Percentiles rank a stretch among this genome's conserved stretches.
Conservation (phyloP, 1,140 invertebrate genomes). For the Caerostris darwini region DNA sequence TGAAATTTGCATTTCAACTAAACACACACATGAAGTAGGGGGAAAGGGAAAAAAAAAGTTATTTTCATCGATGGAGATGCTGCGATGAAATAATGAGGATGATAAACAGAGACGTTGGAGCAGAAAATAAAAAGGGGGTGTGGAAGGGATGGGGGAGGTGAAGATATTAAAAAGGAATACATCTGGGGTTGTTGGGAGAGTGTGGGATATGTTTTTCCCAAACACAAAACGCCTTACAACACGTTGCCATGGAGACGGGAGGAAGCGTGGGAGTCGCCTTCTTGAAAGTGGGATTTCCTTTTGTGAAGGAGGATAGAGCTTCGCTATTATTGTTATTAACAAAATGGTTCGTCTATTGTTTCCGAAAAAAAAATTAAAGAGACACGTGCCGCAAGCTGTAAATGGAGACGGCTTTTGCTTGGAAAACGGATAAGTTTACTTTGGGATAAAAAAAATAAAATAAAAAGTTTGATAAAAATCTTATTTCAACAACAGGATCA, state of each 20-base stretch:
- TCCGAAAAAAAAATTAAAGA: neutral
- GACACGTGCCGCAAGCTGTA: too few relatives aligned
- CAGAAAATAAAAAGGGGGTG: neutral
- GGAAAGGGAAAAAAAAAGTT: neutral
- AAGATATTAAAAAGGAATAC: neutral
- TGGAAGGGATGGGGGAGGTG: neutral
- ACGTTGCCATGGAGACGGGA: constrained; percentile 35
- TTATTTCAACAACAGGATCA: too few relatives aligned
- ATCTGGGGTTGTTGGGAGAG: neutral
- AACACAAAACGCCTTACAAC: constrained; percentile 21
- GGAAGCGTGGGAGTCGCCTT: neutral
- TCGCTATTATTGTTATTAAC: neutral
- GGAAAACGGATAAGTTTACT: neutral
- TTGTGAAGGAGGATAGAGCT: too few relatives aligned
- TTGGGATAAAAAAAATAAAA: neutral
- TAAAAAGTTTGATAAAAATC: neutral
- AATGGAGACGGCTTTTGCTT: too few relatives aligned
- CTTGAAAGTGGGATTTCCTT: neutral
- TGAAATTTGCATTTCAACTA: constrained; percentile 46
- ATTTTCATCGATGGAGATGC: neutral
- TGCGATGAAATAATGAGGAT: neutral
- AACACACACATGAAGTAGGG: neutral
- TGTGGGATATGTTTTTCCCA: constrained; percentile 33
- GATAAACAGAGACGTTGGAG: neutral
- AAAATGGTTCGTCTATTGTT: neutral